Conservation (phyloP, 2,888 invertebrate species). For the Yponomeuta sedellus region DNA sequence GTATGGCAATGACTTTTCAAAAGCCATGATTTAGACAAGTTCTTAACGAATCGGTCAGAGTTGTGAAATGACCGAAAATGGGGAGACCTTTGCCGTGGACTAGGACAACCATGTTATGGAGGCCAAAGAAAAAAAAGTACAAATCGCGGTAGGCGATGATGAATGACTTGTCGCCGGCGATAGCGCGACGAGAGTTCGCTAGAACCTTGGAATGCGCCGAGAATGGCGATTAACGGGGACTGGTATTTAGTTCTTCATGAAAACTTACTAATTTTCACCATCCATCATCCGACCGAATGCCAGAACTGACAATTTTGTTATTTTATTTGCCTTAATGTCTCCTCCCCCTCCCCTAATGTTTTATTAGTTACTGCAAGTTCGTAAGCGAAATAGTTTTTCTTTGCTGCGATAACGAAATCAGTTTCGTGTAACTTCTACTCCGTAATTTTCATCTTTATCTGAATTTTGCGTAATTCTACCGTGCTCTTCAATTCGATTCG, state of each 20-base stretch:
- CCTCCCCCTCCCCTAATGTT: background rate
- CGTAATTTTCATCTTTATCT: no score
- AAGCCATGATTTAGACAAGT: no score
- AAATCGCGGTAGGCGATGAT: background rate
- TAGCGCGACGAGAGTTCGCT: background rate
- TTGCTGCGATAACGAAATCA: background rate
- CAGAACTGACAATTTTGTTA: constrained; percentile 5
- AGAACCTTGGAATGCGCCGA: constrained; percentile 2
- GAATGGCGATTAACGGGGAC: background rate
- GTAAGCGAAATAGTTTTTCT: background rate
- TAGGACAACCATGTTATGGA: no score
- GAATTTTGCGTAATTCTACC: background rate
- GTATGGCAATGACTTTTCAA: no score
- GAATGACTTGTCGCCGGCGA: background rate
- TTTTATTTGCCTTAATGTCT: background rate
- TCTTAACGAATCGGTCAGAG: no score
- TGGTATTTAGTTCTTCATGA: constrained; percentile 10
- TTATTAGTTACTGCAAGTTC: background rate
- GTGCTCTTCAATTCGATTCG: background rate
- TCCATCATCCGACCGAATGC: background rate
- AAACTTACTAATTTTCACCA: constrained; percentile 12
- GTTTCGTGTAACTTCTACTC: background rate
- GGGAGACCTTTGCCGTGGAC: no score
- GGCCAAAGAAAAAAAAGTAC: no score
- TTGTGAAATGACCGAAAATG: no score